phyloP scores from a whole-genome alignment of 2,888 invertebrate species.

The Agonum fuliginosum region DNA sequence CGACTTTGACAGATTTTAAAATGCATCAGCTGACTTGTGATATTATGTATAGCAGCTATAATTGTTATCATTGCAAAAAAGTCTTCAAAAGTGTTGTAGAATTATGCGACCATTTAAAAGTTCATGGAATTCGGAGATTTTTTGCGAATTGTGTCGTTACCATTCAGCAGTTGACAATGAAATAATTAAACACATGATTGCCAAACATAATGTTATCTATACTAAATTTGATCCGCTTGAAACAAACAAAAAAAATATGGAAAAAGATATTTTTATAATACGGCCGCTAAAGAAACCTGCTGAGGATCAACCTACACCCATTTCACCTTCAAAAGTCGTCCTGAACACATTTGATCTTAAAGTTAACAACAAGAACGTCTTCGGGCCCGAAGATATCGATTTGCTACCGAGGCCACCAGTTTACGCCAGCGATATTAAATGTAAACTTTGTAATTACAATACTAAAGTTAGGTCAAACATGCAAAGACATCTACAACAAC shows the following conservation, averaged over 20 bases:
- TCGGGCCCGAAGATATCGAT: slow-evolving; percentile 78
- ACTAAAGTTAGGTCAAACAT: slow-evolving; percentile 84
- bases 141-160: slow-evolving; percentile 76
- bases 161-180: slow-evolving; percentile 66
- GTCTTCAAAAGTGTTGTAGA: slow-evolving; percentile 71
- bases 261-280: slow-evolving; percentile 74
- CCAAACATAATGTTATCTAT: slow-evolving; percentile 73
- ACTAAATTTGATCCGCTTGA: slow-evolving; percentile 73
- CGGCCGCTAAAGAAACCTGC: no score
- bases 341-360: neutral
- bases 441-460: slow-evolving; percentile 80
- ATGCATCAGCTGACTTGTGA: slow-evolving; percentile 71
- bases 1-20: slow-evolving; percentile 69
- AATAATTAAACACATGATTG: slow-evolving; percentile 74
- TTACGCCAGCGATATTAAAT: slow-evolving; percentile 77
- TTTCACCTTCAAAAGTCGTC: no score
- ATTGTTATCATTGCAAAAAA: slow-evolving; percentile 75
- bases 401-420: slow-evolving; percentile 80
- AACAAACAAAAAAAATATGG: slow-evolving; percentile 72
- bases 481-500: slow-evolving; percentile 81
- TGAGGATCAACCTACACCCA: no score
- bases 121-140: slow-evolving; percentile 77
- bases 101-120: slow-evolving; percentile 77
- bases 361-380: slow-evolving; percentile 65
- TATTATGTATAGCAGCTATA: slow-evolving; percentile 66